Conservation (phyloP, 2,888 invertebrate genomes). For the Arenicola marina region DNA sequence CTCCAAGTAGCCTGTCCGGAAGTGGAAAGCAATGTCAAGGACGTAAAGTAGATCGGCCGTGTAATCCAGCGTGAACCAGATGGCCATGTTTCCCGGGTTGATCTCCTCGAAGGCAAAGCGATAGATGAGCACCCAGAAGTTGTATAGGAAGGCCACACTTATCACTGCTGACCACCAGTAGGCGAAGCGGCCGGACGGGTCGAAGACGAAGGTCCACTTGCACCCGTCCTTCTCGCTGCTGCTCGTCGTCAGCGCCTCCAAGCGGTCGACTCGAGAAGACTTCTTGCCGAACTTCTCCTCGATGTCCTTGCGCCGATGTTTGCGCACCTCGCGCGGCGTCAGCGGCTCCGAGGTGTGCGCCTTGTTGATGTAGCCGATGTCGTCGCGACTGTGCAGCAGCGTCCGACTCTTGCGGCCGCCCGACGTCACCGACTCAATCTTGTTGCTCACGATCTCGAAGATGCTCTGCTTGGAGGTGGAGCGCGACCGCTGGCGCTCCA, state of each 20-base stretch:
- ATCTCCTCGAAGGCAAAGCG: constrained; percentile 96
- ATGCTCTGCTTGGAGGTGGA: constrained; percentile 4
- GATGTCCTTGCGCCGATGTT: constrained; percentile 61
- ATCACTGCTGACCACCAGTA: constrained; percentile 62
- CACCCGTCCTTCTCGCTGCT: constrained; percentile 64
- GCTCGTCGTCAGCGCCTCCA: background rate
- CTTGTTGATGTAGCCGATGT: constrained; percentile 67
- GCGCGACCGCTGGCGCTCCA: background rate
- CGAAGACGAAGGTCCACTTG: constrained; percentile 86
- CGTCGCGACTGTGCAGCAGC: background rate
- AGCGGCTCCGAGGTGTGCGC: constrained; percentile 65
- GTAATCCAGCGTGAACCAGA: constrained; percentile 98
- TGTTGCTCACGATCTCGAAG: constrained; percentile 9
- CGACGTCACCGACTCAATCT: background rate
- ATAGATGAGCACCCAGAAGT: constrained; percentile 47
- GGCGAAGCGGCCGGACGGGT: constrained; percentile 88
- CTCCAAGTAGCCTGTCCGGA: constrained; percentile 82
- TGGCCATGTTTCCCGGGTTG: constrained; percentile 78
- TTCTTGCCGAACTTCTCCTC: constrained; percentile 60
- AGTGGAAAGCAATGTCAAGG: constrained; percentile 95
- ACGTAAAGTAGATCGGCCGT: constrained; percentile 94
- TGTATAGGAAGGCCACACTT: constrained; percentile 60
- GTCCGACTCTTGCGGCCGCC: background rate
- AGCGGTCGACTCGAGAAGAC: constrained; percentile 6
- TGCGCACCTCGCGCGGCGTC: constrained; percentile 63